Conservation (phyloP, 2,797 vertebrate species). For the Thalassophryne amazonica region DNA sequence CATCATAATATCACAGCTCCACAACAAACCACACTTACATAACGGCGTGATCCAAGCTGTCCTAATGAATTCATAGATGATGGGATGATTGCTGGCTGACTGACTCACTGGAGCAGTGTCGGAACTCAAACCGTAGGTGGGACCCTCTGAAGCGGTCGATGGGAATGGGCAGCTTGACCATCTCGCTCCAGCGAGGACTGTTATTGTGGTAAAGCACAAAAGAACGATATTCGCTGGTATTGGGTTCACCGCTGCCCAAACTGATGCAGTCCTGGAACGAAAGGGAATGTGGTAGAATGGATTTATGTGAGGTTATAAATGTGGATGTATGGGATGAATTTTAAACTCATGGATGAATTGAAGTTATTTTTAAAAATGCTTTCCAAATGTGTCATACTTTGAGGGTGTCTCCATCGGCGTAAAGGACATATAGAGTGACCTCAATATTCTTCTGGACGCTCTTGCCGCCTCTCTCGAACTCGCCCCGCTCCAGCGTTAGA, state of each 20-base stretch:
- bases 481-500: conserved; percentile 92
- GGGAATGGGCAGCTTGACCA: conserved; percentile 96
- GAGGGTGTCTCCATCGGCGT: conserved; percentile 94
- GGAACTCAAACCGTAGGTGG: conserved; percentile 98
- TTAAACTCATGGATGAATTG: conserved; percentile 12
- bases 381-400: conserved; percentile 79
- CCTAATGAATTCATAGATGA: conserved; percentile 8
- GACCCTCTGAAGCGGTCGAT: conserved; percentile 97
- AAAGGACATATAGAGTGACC: conserved; percentile 95
- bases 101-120: conserved; percentile 97
- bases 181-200: conserved; percentile 96
- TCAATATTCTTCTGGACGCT: conserved; percentile 99
- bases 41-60: conserved; percentile 12
- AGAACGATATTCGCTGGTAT: conserved; percentile 90
- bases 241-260: conserved; percentile 92
- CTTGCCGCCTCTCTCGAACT: conserved; percentile 97
- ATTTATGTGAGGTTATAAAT: not conserved
- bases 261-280: conserved; percentile 93
- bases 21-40: not conserved
- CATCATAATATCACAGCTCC: conserved; percentile 1
- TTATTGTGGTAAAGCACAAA: conserved; percentile 99
- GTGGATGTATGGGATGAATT: not conserved
- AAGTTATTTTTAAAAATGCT: conserved; percentile 7
- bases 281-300: not conserved
- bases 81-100: conserved; percentile 16